Evolutionary conservation across 2,797 vertebrate genomes (phyloP).

Genomic region (Microctenopoma steveboyesi): DNA sequence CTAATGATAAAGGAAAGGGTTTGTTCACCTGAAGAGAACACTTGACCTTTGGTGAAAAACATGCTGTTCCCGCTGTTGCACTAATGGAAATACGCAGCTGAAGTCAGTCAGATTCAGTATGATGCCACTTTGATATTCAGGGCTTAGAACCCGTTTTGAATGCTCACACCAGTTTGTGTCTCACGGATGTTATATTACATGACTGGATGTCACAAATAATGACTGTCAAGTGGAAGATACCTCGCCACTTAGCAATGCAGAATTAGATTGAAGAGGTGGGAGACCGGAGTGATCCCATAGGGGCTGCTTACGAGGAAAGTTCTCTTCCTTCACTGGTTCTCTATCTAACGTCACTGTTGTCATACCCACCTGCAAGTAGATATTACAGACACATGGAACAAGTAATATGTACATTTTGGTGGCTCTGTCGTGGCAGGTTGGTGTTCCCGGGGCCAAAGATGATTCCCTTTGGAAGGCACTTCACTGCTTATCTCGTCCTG

Average conservation of each 20-base stretch:
- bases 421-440: conserved; percentile 8
- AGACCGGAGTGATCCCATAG: conserved; percentile 23
- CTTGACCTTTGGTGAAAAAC: conserved; percentile 61
- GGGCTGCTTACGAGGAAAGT: conserved; percentile 28
- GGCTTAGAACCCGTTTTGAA: conserved; percentile 7
- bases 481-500: conserved; percentile 9
- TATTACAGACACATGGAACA: conserved; percentile 8
- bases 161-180: conserved; percentile 27
- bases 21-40: conserved; percentile 66
- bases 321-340: conserved; percentile 30
- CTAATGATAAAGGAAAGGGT: conserved; percentile 68
- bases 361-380: conserved; percentile 5
- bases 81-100: conserved; percentile 53
- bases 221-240: conserved; percentile 25
- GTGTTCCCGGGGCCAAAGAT: conserved; percentile 1
- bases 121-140: conserved; percentile 46
- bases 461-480: neutral
- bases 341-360: conserved; percentile 33
- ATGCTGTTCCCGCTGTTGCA: conserved; percentile 34
- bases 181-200: conserved; percentile 28
- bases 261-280: conserved; percentile 17
- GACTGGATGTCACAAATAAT: conserved; percentile 38
- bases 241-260: conserved; percentile 20
- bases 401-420: conserved; percentile 20
- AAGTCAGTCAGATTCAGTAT: conserved; percentile 35